Conservation (phyloP, 2,797 vertebrate species). For the Rhinatrema bivittatum region DNA sequence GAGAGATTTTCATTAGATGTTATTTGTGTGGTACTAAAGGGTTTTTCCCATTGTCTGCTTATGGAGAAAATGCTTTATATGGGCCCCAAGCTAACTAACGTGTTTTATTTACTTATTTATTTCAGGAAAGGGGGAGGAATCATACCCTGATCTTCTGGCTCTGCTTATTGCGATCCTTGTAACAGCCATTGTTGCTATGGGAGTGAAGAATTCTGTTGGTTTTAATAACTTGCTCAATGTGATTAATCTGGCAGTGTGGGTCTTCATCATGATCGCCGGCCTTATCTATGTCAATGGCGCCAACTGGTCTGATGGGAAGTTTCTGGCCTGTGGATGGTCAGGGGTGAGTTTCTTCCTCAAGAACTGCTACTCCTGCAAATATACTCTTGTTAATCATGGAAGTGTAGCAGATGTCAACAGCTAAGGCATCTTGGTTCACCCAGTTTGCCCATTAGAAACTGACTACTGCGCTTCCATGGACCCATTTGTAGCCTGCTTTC, state of each 20-base stretch:
- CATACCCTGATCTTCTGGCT: conserved; percentile 86
- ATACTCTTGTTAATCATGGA: too few species aligned
- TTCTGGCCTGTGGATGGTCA: conserved; percentile 90
- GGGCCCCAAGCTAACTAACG: too few species aligned
- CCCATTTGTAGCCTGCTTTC: too few species aligned
- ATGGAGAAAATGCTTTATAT: too few species aligned
- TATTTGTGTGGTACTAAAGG: too few species aligned
- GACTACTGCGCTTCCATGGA: too few species aligned
- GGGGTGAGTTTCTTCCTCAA: conserved; percentile 71
- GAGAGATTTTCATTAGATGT: too few species aligned
- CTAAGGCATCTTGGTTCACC: too few species aligned
- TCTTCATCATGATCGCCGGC: conserved; percentile 86
- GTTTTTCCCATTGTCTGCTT: too few species aligned
- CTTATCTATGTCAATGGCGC: conserved; percentile 79
- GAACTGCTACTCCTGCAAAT: background rate
- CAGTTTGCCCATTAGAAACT: too few species aligned
- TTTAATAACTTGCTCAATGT: conserved; percentile 89
- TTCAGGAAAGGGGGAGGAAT: conserved; percentile 89
- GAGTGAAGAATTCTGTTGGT: conserved; percentile 86
- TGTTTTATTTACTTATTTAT: too few species aligned
- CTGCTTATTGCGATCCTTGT: conserved; percentile 80
- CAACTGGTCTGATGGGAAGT: conserved; percentile 82
- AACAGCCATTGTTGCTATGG: conserved; percentile 76
- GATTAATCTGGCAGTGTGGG: conserved; percentile 85
- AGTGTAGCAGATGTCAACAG: too few species aligned